Base-by-base conservation (phyloP, 2,888 invertebrate species). In the Boloria selene region DNA sequence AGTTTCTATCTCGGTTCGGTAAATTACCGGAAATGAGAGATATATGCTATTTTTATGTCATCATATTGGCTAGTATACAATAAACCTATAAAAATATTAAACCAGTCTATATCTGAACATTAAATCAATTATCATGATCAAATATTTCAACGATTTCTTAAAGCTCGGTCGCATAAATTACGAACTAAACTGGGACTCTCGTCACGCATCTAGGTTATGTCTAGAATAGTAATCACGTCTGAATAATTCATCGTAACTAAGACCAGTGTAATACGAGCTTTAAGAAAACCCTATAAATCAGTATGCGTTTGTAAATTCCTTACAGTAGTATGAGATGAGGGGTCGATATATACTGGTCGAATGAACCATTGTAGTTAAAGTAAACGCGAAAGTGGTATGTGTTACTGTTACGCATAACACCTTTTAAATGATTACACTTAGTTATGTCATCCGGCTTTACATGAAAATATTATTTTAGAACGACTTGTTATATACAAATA, bases 171-270 rank as follows among this genome's bases (percentile, higher is more conserved):
- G 26, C 26, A 59, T 47, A 26, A 16, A 31, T 13, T 76, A 77
- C 76, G 74, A 58, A 44, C 26, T 26, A 16, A 31, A 17, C 47
- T 31, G 22, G 16, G 13, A 22, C 45, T 13, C 16, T 5, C 53
- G 64, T 51, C 72, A 70, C 64, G 69, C 71, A 74, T 68, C 72
- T 22, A 64, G 58, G 51, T 62, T 45, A 74, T 60, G 64, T 71
- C 58, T 77, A 74, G 84, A 78, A 84, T 84, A 80, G 79, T 79
- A 83, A 84, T 79, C 77, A 75, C 74, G 65, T 74, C 74, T 79
- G 79, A 79, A 82, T 83, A 77, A 83, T 83, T 80, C 80, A 81
- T 56, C 64, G 59, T 49, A 14, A 44, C 61, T 58, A 38, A 45
- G 38, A 60, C 71, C 68, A 71, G 63, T 55, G 45, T 31, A 44